Base-by-base conservation (phyloP, 2,797 vertebrate species). In the Typhlichthys subterraneus region DNA sequence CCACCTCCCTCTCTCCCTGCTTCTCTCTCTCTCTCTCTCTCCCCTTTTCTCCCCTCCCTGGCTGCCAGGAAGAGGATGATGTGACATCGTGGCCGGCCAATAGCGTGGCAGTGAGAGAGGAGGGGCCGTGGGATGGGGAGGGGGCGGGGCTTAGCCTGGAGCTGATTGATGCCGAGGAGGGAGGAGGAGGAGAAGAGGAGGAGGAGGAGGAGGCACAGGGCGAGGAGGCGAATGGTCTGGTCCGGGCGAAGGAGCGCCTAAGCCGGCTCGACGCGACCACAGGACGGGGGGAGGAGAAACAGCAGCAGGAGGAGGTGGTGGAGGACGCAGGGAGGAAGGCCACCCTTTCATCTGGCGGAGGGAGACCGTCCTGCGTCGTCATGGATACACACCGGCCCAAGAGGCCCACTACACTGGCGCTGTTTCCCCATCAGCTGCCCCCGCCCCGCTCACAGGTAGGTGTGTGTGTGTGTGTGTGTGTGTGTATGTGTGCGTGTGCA, bases 341-440 rank as follows among this genome's bases (percentile, higher is more conserved):
- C 45, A 51, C 67, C 50, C 74, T 79, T 81, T 77, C 48, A 65
- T 72, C 75, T 72, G 73, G 79, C 73, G 46, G 63, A 70, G 65
- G 72, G 70, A 82, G 72, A 75, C 88, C 91, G 66, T 76, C 75
- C 69, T 72, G 69, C 46, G 83, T 84, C 68, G 91, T 92, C 85
- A 94, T 96, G 88, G 96, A 97, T 70, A 95, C 95, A 59, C 96
- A 96, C 89, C 91, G 94, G 79, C 97, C 97, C 72, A 98, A 98
- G 89, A 89, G 97, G 84, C 97, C 97, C 66, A 98, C 97, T 83
- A 98, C 95, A 52, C 92, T 99, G 83, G 96, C 96, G 89, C 95
- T 99, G 77, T 97, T 98, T 87, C 95, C 96, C 59, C 96, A 23
- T 23, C 23, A 97, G 92, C 72, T 68, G 65, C 84, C 89, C 69